These are phyloP conservation scores for Sebastes minor DNA, from an alignment of 2,797 vertebrate species.

Conservation along the genomic window DNA sequence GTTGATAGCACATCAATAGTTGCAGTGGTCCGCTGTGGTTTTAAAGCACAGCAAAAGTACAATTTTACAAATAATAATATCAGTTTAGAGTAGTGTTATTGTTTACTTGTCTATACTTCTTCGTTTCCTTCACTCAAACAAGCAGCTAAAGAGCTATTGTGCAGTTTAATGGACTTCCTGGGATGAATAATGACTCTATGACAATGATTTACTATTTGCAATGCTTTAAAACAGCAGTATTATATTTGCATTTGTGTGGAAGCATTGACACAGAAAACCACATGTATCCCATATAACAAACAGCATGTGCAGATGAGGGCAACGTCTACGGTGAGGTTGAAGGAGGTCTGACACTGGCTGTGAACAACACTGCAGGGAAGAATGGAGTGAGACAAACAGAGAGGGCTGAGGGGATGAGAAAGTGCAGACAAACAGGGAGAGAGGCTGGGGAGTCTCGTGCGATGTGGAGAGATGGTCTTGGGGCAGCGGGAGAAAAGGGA, in stretches of 20 bases:
- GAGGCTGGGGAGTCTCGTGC: conserved; percentile 54
- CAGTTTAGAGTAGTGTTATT: background rate
- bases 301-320: conserved; percentile 41
- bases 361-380: conserved; percentile 15
- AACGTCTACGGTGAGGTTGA: conserved; percentile 1
- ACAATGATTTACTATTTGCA: conserved; percentile 39
- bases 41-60: background rate
- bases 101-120: background rate
- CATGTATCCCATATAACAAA: conserved; percentile 58
- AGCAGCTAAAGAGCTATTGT: conserved; percentile 9
- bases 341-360: conserved; percentile 30
- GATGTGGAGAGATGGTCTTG: conserved; percentile 51
- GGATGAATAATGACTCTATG: conserved; percentile 25
- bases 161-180: conserved; percentile 14
- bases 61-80: background rate
- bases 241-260: conserved; percentile 44
- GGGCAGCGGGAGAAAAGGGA: conserved; percentile 42
- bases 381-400: conserved; percentile 14
- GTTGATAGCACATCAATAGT: background rate
- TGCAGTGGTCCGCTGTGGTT: background rate
- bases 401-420: background rate
- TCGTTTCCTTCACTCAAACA: background rate
- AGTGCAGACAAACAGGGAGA: conserved; percentile 41
- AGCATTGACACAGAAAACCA: conserved; percentile 45
- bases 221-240: conserved; percentile 26